Evolutionary conservation across 1,140 invertebrate genomes (phyloP).

Genomic region (Drosophila ananassae): DNA sequence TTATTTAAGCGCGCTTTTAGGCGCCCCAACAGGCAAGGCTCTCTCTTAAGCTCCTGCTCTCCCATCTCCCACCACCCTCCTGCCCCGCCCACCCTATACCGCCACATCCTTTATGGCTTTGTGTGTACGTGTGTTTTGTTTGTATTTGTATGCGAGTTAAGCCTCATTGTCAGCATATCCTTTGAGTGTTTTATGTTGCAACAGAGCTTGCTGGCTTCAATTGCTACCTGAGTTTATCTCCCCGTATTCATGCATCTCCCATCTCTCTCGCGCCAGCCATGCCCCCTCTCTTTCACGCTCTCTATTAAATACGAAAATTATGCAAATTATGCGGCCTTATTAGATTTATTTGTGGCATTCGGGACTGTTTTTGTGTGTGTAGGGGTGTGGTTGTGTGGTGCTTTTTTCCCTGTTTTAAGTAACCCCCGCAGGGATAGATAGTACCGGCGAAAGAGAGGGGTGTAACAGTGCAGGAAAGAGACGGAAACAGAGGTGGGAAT

Average conservation of each 20-base stretch:
- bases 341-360: constrained; percentile 79
- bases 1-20: constrained; percentile 82
- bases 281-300: constrained; percentile 7
- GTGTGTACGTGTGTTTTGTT: constrained; percentile 17
- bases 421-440: constrained; percentile 46
- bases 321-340: constrained; percentile 81
- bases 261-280: not conserved
- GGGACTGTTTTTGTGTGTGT: constrained; percentile 28
- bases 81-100: not conserved
- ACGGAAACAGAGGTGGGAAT: not conserved
- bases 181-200: constrained; percentile 80
- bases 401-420: constrained; percentile 58
- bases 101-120: constrained; percentile 23
- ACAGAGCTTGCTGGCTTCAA: constrained; percentile 62
- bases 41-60: constrained; percentile 9
- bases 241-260: constrained; percentile 14
- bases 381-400: constrained; percentile 16
- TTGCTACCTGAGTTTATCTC: constrained; percentile 61
- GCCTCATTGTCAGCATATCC: constrained; percentile 82
- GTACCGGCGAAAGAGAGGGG: constrained; percentile 1
- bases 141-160: constrained; percentile 56
- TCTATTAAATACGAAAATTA: constrained; percentile 81
- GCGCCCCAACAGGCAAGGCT: constrained; percentile 52
- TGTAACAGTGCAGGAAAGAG: not conserved
- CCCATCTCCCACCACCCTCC: too few relatives aligned